Conservation (phyloP, 2,888 invertebrate genomes). For the Caenorhabditis sp. region DNA sequence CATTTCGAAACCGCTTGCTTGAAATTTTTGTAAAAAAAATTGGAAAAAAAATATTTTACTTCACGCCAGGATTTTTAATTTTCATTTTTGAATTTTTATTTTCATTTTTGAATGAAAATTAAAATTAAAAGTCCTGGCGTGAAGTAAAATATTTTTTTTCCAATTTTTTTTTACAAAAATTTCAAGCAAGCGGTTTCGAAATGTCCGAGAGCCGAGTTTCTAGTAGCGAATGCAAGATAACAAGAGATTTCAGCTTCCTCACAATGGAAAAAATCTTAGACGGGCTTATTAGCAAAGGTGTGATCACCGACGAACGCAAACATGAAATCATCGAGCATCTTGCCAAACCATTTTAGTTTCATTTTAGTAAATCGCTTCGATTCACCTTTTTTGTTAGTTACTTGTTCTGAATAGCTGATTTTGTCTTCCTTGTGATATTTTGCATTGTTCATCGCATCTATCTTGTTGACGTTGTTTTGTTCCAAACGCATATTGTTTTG, state of each 20-base stretch:
- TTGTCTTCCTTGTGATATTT: conserved; percentile 1
- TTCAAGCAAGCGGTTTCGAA: too few relatives aligned
- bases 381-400: background rate
- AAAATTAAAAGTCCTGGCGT: too few relatives aligned
- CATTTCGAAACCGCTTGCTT: too few relatives aligned
- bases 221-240: background rate
- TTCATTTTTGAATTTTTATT: too few relatives aligned
- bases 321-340: conserved; percentile 56
- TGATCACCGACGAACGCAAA: conserved; percentile 48
- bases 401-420: background rate
- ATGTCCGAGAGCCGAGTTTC: too few relatives aligned
- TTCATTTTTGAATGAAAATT: too few relatives aligned
- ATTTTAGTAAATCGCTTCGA: background rate
- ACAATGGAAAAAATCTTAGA: conserved; percentile 59
- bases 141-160: background rate
- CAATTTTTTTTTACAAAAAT: background rate
- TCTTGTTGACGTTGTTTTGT: too few relatives aligned
- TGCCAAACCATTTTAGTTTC: conserved; percentile 38
- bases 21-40: too few relatives aligned
- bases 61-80: too few relatives aligned
- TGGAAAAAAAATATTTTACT: too few relatives aligned
- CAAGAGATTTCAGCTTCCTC: conserved; percentile 42
- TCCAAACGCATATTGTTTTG: too few relatives aligned
- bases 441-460: background rate
- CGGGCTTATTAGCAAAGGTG: conserved; percentile 45